A percentile compares a stretch with the other conserved stretches of the same genome.
Conservation (phyloP, 2,113 vertebrate genomes). For the Gopherus flavomarginatus region DNA sequence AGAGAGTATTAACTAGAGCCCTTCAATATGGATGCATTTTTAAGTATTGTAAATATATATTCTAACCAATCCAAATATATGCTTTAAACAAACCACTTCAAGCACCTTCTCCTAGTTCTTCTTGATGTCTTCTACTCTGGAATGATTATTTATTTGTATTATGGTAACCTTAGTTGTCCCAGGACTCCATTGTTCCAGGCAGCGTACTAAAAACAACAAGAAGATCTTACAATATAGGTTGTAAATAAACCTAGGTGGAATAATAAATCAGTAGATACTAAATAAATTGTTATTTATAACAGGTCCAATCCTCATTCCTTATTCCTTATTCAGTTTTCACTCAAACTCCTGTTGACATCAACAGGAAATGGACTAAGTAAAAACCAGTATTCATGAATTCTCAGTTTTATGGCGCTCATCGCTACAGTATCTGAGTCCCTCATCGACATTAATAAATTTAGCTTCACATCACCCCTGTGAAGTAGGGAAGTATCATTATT, state of each 20-base stretch:
- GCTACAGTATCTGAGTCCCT: not conserved
- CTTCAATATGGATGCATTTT: slow-evolving; percentile 24
- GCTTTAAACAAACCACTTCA: slow-evolving; percentile 11
- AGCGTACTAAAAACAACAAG: not conserved
- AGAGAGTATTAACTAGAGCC: not conserved
- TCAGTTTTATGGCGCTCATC: not conserved
- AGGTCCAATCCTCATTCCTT: not conserved
- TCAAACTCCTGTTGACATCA: not conserved
- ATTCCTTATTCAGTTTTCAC: not conserved
- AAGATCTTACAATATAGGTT: not conserved
- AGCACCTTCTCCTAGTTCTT: not conserved
- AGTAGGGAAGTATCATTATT: not conserved
- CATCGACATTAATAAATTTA: not conserved
- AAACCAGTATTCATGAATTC: not conserved
- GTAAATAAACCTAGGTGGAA: slow-evolving; percentile 10
- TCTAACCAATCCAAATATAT: slow-evolving; percentile 24
- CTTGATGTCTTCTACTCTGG: not conserved
- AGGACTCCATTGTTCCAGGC: not conserved
- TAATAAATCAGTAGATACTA: not conserved
- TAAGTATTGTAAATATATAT: slow-evolving; percentile 13
- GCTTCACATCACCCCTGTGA: not conserved
- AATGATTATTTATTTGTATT: slow-evolving; percentile 17
- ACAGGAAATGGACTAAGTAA: not conserved
- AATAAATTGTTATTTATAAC: not conserved
- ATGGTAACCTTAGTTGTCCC: not conserved